Conservation (phyloP, 2,888 invertebrate genomes). For the Alcis repandata region DNA sequence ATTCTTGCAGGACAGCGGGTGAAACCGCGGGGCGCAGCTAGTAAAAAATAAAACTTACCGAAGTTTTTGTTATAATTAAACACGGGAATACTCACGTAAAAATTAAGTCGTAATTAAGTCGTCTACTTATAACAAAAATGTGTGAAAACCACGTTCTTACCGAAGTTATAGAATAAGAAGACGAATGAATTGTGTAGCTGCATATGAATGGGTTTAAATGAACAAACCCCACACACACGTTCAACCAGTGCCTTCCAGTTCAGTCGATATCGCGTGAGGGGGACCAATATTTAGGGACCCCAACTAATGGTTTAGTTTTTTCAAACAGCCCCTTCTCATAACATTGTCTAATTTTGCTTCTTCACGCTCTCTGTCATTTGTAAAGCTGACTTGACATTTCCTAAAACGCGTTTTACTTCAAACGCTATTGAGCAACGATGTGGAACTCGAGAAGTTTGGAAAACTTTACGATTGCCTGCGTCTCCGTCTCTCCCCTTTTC, state of each 20-base stretch:
- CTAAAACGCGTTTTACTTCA: conserved; percentile 35
- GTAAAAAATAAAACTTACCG: too few relatives aligned
- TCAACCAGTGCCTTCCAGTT: conserved; percentile 19
- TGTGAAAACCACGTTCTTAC: too few relatives aligned
- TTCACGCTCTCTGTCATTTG: conserved; percentile 75
- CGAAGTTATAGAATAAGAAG: not conserved
- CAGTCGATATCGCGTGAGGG: conserved; percentile 35
- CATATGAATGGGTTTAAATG: conserved; percentile 17
- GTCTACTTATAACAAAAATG: too few relatives aligned
- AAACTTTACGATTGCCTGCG: conserved; percentile 62
- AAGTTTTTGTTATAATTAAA: too few relatives aligned
- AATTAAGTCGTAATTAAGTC: too few relatives aligned
- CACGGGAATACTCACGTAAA: too few relatives aligned
- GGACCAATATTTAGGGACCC: conserved; percentile 41
- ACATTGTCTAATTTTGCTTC: conserved; percentile 70
- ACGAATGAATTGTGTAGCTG: conserved; percentile 17
- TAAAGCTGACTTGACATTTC: conserved; percentile 72
- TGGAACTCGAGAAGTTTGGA: conserved; percentile 30
- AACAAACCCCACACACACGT: conserved; percentile 27
- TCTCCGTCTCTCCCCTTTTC: conserved; percentile 49
- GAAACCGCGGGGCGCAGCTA: too few relatives aligned
- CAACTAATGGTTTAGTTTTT: conserved; percentile 54
- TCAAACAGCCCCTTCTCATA: conserved; percentile 52
- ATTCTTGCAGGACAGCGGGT: too few relatives aligned
- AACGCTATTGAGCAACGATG: conserved; percentile 25